phyloP scores from a whole-genome alignment of 92 coral and sea anemone genomes.

The Anthopleura xanthogrammica region DNA sequence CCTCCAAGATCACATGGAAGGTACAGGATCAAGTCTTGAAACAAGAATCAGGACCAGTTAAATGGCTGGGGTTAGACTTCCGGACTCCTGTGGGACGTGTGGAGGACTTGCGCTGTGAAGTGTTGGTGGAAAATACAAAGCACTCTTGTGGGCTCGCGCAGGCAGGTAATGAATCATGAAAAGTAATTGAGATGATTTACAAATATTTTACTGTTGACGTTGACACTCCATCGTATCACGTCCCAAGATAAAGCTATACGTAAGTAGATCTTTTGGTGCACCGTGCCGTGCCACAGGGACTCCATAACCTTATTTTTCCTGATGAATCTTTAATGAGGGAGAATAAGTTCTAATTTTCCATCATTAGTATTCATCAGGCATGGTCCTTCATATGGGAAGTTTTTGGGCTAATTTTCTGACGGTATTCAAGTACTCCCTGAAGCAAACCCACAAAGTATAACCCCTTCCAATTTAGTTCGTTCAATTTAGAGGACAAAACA shows the following conservation, averaged over 20 bases:
- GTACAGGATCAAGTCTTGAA: background rate
- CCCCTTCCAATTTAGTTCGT: no score
- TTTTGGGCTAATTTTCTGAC: background rate
- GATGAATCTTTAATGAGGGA: no score
- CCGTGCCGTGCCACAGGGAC: no score
- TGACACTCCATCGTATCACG: background rate
- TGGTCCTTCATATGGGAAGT: background rate
- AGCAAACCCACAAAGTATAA: no score
- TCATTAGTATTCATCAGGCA: no score
- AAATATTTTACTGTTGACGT: background rate
- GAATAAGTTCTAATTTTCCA: no score
- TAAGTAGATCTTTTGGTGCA: no score
- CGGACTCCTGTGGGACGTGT: background rate
- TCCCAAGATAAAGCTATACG: background rate
- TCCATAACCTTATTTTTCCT: no score
- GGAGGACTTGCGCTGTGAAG: slow-evolving; percentile 16
- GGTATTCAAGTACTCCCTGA: no score
- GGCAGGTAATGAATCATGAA: slow-evolving; percentile 6
- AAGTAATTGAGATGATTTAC: no score
- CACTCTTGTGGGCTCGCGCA: background rate
- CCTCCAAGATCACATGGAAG: slow-evolving; percentile 18
- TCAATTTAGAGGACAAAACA: no score
- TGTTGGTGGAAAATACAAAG: background rate
- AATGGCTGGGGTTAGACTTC: slow-evolving; percentile 11
- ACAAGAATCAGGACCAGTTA: background rate